Conservation (phyloP, 1,140 invertebrate species). For the Bradysia coprophila region DNA sequence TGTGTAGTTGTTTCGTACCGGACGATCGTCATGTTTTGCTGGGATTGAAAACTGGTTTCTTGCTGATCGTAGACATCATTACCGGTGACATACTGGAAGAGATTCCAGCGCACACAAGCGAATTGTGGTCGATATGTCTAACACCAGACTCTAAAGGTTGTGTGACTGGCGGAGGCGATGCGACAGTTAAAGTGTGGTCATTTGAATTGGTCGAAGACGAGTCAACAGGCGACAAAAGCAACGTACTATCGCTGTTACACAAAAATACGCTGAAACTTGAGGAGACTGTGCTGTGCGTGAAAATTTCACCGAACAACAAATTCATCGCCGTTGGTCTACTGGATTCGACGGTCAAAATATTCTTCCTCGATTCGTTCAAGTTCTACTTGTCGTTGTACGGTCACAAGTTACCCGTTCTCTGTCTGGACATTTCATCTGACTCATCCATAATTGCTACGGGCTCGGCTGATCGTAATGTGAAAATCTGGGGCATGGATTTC, state of each 20-base stretch:
- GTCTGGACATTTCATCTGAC: conserved; percentile 89
- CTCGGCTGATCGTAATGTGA: conserved; percentile 86
- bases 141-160: conserved; percentile 62
- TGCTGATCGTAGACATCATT: conserved; percentile 77
- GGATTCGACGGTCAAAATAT: conserved; percentile 90
- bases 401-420: conserved; percentile 85
- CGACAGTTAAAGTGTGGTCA: conserved; percentile 85
- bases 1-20: conserved; percentile 66
- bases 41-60: conserved; percentile 69
- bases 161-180: conserved; percentile 71
- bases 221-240: conserved; percentile 9
- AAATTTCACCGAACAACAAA: conserved; percentile 67
- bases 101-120: conserved; percentile 57
- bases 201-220: conserved; percentile 54
- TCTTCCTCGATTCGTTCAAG: conserved; percentile 88
- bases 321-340: conserved; percentile 79
- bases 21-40: conserved; percentile 82
- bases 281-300: conserved; percentile 67
- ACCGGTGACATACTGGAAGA: conserved; percentile 58
- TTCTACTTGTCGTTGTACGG: conserved; percentile 93
- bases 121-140: conserved; percentile 62
- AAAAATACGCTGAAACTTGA: conserved; percentile 67
- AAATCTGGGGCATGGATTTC: conserved; percentile 98
- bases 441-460: conserved; percentile 80
- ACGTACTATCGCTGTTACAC: conserved; percentile 63